Conservation (phyloP, 2,888 invertebrate genomes). For the Phengaris arion region DNA sequence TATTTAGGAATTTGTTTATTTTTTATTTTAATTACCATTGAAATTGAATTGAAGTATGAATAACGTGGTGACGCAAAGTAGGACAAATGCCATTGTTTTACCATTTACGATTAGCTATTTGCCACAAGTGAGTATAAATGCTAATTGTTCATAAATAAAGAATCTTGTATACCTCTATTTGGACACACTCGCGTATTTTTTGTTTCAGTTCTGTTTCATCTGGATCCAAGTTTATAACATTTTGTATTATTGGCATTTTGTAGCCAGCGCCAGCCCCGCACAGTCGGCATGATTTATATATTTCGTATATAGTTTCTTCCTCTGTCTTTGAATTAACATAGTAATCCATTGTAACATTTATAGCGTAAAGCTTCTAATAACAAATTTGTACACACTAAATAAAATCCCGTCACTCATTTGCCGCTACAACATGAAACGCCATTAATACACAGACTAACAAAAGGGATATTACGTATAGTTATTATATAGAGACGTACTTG, state of each 20-base stretch:
- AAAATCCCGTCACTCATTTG: not conserved
- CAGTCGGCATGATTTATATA: conserved; percentile 70
- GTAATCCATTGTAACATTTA: conserved; percentile 53
- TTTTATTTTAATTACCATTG: no score
- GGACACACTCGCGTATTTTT: conserved; percentile 71
- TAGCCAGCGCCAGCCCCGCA: conserved; percentile 74
- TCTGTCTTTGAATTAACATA: conserved; percentile 52
- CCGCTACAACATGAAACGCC: conserved; percentile 2
- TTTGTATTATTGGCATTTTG: conserved; percentile 75
- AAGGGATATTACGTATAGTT: no score
- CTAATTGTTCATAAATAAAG: not conserved
- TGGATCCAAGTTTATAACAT: conserved; percentile 54
- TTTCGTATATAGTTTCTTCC: conserved; percentile 65
- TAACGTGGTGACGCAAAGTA: not conserved
- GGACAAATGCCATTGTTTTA: not conserved
- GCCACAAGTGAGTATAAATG: no score
- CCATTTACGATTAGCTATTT: not conserved
- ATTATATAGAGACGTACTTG: no score
- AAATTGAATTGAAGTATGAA: no score
- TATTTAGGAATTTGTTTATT: no score
- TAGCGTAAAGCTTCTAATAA: conserved; percentile 24
- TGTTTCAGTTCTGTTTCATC: conserved; percentile 58
- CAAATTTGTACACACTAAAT: not conserved
- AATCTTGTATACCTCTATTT: conserved; percentile 56
- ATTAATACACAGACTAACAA: not conserved